Percentiles rank a stretch among this genome's conserved stretches.
Conservation (phyloP, 2,113 vertebrate genomes). For the Corythornis cristatus region DNA sequence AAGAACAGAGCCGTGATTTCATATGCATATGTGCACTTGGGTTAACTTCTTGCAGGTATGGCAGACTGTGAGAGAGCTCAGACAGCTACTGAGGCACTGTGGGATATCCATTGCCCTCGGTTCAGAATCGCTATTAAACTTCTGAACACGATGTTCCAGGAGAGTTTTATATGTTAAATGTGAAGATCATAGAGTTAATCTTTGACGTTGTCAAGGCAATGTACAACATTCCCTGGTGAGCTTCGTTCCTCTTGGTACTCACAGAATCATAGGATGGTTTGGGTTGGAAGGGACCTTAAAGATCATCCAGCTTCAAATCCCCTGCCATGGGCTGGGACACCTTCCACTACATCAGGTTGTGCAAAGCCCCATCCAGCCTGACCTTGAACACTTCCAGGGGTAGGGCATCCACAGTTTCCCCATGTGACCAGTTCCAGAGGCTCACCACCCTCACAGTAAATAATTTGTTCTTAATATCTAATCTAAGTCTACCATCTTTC, state of each 20-base stretch:
- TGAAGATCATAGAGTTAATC: neutral
- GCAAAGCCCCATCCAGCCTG: neutral
- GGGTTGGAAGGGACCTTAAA: neutral
- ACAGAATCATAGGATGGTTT: neutral
- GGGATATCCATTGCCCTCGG: rapidly evolving
- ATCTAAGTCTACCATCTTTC: neutral
- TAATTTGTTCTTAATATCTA: neutral
- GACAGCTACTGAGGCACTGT: neutral
- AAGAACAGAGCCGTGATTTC: neutral
- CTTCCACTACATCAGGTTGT: neutral
- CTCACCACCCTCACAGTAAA: neutral
- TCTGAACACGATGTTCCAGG: neutral
- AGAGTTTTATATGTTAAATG: neutral
- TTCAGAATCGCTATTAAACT: neutral
- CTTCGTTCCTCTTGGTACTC: neutral
- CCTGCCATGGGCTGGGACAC: neutral
- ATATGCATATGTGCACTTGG: rapidly evolving
- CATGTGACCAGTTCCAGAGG: neutral
- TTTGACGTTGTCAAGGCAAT: rapidly evolving
- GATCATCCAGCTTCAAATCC: neutral
- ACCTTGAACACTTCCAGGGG: neutral
- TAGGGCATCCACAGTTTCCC: neutral
- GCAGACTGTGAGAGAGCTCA: neutral
- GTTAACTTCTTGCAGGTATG: neutral
- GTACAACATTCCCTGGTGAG: neutral